These are phyloP conservation scores for Olivierus martensii DNA, from an alignment of 1,140 invertebrate genomes.

Conservation along the genomic window DNA sequence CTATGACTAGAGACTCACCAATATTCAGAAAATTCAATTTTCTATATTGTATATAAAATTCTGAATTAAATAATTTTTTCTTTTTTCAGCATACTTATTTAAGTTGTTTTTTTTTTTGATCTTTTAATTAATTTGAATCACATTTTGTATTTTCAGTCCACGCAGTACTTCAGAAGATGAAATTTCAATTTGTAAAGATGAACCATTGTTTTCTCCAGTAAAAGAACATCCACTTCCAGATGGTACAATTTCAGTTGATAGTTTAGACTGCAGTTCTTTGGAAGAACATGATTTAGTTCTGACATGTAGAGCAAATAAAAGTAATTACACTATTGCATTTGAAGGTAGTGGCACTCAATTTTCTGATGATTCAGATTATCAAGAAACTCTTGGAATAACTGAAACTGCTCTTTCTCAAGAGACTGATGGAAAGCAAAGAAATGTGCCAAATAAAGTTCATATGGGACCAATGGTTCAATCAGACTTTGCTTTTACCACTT, in stretches of 20 bases:
- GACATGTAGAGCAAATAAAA: slow-evolving; percentile 67
- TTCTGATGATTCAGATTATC: slow-evolving; percentile 65
- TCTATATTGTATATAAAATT: too few species aligned
- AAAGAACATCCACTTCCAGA: slow-evolving; percentile 43
- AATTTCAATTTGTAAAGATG: slow-evolving; percentile 78
- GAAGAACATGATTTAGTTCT: slow-evolving; percentile 66
- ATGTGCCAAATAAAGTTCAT: slow-evolving; percentile 2
- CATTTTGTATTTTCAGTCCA: slow-evolving; percentile 29
- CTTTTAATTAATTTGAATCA: too few species aligned
- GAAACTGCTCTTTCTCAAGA: too few species aligned
- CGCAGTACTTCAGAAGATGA: slow-evolving; percentile 50
- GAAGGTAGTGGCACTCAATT: slow-evolving; percentile 63
- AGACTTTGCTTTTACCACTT: slow-evolving; percentile 62
- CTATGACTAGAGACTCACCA: too few species aligned
- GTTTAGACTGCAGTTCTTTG: slow-evolving; percentile 63
- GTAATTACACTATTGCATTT: slow-evolving; percentile 88
- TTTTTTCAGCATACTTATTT: too few species aligned
- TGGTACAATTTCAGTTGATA: slow-evolving; percentile 57
- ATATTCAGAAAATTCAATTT: too few species aligned
- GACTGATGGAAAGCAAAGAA: too few species aligned
- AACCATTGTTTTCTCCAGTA: slow-evolving; percentile 77
- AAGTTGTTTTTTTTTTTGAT: too few species aligned
- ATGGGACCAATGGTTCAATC: slow-evolving; percentile 56
- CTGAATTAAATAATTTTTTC: too few species aligned
- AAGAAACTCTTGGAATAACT: slow-evolving; percentile 28